A percentile compares a stretch with the other conserved stretches of the same genome.
Conservation (phyloP, 2,797 vertebrate species). For the Melanotaenia trifasciata region DNA sequence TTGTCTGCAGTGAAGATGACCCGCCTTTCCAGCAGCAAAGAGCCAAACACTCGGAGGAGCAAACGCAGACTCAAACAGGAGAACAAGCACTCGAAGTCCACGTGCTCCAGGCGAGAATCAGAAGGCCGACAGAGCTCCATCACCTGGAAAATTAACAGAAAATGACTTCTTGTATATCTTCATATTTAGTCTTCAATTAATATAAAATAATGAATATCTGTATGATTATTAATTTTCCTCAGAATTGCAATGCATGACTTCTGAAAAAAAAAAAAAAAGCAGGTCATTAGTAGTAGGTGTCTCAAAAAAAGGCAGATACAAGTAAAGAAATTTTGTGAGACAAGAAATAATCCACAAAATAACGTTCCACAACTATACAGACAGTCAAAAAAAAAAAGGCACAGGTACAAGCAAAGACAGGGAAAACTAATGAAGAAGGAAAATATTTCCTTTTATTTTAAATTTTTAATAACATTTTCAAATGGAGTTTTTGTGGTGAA, state of each 20-base stretch:
- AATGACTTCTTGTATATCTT: background rate
- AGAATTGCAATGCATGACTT: too few relatives aligned
- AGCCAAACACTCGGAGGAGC: constrained; percentile 92
- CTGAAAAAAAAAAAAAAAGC: background rate
- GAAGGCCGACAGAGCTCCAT: constrained; percentile 94
- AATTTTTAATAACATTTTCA: too few relatives aligned
- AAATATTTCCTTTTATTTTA: too few relatives aligned
- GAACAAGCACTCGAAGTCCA: constrained; percentile 96
- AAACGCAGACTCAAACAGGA: constrained; percentile 92
- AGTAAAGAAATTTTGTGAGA: background rate
- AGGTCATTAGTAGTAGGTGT: background rate
- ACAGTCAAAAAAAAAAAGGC: too few relatives aligned
- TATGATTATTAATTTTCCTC: too few relatives aligned
- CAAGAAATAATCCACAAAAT: background rate
- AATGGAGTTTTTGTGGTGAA: too few relatives aligned
- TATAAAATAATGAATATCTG: background rate
- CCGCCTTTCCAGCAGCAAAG: constrained; percentile 93
- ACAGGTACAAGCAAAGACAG: background rate
- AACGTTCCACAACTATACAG: background rate
- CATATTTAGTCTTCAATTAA: background rate
- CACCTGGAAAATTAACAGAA: constrained; percentile 75
- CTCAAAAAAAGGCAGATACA: background rate
- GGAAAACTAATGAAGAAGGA: background rate
- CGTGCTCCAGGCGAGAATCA: constrained; percentile 95
- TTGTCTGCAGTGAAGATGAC: constrained; percentile 97